Evolutionary conservation across 2,113 vertebrate species (phyloP), one percentile per base, ranked within the genome.

Genomic region (Cyanocitta stelleri): DNA sequence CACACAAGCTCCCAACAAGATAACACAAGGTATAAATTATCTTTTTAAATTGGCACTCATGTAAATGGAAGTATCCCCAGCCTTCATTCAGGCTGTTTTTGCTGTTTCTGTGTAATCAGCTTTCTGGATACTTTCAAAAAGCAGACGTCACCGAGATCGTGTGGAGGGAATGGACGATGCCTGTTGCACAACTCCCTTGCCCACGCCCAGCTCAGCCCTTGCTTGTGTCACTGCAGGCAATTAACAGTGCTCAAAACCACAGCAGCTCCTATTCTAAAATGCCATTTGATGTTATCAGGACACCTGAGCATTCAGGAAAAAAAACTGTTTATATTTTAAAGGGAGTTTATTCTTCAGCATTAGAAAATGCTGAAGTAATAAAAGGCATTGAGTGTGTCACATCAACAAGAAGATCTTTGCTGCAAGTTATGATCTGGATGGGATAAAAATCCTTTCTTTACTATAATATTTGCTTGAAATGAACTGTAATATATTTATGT

Each of bases 211-310:
- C 37, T 93, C 85, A 56, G 15, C 32, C 69, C 54, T 58, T 69
- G 80, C 76, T 89, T 87, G 56, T 96, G 91, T 92, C 86, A 84
- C 73, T 88, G 67, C 63, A 69, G 58, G 74, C 87, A 94, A 85
- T 91, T 95, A 94, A 85, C 88, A 88, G 85, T 78, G 69, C 54
- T 61, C 62, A 69, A 76, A 91, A 93, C 82, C 93, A 82, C 78
- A 41, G n/a, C 0, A 0, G 44, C 77, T 94, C 23, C 66, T 84
- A 12, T 75, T 90, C 94, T 87, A 94, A 82, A 89, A 90, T 43
- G 39, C 61, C 52, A 48, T 80, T 80, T 85, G 81, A 94, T 95
- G 71, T 17, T 91, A 87, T 93, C 55, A 0, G 51, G 67, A 74
- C n/a, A 13, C 33, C 63, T 89, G 33, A 58, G 41, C 58, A 6